Percentiles rank a stretch among this genome's conserved stretches.
These are phyloP conservation scores for Tetramorium bicarinatum DNA, from an alignment of 2,888 invertebrate species.

Conservation along the genomic window DNA sequence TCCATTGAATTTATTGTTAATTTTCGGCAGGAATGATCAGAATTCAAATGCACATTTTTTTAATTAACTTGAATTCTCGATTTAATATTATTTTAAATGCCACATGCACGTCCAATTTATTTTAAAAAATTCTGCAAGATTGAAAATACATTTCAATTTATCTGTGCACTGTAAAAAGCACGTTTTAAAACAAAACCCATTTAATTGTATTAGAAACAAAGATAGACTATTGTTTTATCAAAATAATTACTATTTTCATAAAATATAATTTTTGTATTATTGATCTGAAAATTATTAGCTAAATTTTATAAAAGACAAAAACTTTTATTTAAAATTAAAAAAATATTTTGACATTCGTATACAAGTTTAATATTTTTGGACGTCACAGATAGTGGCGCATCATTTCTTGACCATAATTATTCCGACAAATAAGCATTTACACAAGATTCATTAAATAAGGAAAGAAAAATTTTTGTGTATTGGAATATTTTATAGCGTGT, in stretches of 20 bases:
- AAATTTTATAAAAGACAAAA: not conserved
- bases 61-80: not conserved
- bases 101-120: not conserved
- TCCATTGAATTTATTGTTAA: conserved; percentile 3
- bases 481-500: conserved; percentile 2
- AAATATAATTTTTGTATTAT: conserved; percentile 5
- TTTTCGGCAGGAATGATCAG: not conserved
- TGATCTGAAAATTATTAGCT: not conserved
- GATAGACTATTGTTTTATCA: not conserved
- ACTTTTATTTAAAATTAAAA: conserved; percentile 1
- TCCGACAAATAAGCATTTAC: not conserved
- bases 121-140: not conserved
- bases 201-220: not conserved
- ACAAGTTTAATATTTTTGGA: not conserved
- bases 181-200: not conserved
- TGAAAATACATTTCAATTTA: conserved; percentile 4
- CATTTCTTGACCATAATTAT: not conserved
- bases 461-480: not conserved
- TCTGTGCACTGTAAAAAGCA: not conserved
- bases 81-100: not conserved
- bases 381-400: not conserved
- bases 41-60: not conserved
- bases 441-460: not conserved
- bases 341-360: not conserved
- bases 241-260: conserved; percentile 7